phyloP scores from a whole-genome alignment of 2,888 invertebrate species.

The Lasioglossum lativentre region DNA sequence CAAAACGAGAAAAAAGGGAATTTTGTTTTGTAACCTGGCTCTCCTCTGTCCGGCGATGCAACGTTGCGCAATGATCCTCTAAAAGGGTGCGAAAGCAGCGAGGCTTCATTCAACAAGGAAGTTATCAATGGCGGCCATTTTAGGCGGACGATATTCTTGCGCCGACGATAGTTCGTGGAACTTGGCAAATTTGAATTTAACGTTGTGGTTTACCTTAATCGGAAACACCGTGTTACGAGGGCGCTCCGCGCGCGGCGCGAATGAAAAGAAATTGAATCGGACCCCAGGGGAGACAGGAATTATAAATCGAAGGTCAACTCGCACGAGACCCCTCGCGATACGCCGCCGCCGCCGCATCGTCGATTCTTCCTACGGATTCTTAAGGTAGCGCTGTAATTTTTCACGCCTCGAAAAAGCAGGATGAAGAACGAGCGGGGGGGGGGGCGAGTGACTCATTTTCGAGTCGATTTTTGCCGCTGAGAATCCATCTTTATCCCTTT shows the following conservation, averaged over 20 bases:
- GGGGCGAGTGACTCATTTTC: constrained; percentile 29
- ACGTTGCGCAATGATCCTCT: neutral
- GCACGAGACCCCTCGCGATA: constrained; percentile 40
- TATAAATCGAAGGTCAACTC: constrained; percentile 62
- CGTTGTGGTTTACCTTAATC: neutral
- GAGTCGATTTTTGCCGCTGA: neutral
- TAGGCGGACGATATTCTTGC: neutral
- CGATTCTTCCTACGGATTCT: constrained; percentile 46
- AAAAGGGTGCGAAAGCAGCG: neutral
- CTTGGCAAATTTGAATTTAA: neutral
- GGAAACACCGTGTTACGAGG: constrained; percentile 5
- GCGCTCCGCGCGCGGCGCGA: constrained; percentile 15
- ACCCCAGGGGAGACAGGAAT: constrained; percentile 46
- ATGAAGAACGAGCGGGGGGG: neutral
- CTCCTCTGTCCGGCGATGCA: neutral
- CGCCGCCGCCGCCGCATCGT: constrained; percentile 34
- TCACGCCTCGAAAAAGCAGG: constrained; percentile 36
- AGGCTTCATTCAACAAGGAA: neutral
- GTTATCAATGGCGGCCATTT: neutral
- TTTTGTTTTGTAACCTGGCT: constrained; percentile 3
- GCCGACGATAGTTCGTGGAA: neutral
- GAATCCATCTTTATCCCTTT: neutral
- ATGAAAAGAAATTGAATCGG: constrained; percentile 47
- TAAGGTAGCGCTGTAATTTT: constrained; percentile 61
- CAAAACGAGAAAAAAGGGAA: neutral